Evolutionary conservation across 2,888 invertebrate genomes (phyloP), one percentile per base, ranked within the genome.

Genomic region (Furcula furcula): DNA sequence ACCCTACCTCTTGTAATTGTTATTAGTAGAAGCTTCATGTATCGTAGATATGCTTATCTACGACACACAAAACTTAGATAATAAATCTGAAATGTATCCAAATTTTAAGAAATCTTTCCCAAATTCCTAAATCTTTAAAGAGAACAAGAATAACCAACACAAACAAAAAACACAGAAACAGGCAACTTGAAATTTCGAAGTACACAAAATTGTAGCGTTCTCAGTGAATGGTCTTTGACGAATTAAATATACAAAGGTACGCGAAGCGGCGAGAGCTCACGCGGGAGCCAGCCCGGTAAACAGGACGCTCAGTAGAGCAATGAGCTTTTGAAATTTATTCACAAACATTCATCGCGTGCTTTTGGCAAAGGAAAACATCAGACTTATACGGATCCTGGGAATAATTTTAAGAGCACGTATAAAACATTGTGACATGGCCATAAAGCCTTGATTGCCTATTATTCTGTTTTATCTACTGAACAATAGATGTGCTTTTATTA

Each of bases 251-350:
- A 50, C 51, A 52, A 46, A 45, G 42, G 43, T 48, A 47, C 43
- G 15, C 23, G n/a, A 50, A 41, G 45, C 41, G 47, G 30, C 23
- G 40, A 64, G 43, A 26, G 46, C 52, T 51, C 64, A 52, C 66
- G 35, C 31, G 68, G 59, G 58, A 64, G 44, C 46, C 27, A 38
- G 46, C 33, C 55, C 55, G 56, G 53, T 59, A 65, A 65, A 63
- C 53, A 52, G 55, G 36, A 55, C 55, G 55, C 49, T 33, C 43
- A 45, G 48, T 43, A 47, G n/a, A n/a, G 47, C 60, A 52, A 67
- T 65, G 63, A 67, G 68, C 55, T 66, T 67, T 58, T 60, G 39
- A 71, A 73, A 68, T 71, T 69, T 65, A 72, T 73, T 67, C 68
- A 55, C 58, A 65, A 72, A 71, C 63, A 70, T 71, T 72, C 70